Evolutionary conservation across 2,113 vertebrate species (phyloP).

Genomic region (Noctilio leporinus): DNA sequence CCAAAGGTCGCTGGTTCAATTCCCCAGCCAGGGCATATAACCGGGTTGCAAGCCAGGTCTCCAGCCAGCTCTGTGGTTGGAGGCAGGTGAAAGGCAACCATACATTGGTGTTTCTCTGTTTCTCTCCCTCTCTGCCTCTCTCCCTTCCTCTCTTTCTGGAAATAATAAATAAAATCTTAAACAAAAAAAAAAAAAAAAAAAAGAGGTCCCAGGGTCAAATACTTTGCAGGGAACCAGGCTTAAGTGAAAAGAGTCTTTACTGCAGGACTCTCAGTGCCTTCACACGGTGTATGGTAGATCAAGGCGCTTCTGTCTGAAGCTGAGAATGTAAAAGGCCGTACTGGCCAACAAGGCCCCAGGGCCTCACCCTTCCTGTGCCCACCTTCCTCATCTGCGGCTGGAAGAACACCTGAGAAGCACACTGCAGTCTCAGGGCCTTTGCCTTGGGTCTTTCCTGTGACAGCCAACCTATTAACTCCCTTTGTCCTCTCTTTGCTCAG

Average conservation of each 20-base stretch:
- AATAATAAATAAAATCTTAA: too few relatives aligned
- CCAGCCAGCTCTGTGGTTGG: too few relatives aligned
- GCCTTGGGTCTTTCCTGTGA: not conserved
- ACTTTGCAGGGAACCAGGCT: not conserved
- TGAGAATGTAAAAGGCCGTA: not conserved
- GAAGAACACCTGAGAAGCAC: not conserved
- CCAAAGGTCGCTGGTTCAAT: too few relatives aligned
- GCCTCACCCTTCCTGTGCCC: not conserved
- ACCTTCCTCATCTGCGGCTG: not conserved
- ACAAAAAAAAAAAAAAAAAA: not conserved
- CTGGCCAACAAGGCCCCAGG: fast-evolving
- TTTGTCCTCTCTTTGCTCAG: not conserved
- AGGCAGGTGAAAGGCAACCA: too few relatives aligned
- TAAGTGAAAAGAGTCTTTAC: not conserved
- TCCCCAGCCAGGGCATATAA: too few relatives aligned
- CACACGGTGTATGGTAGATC: not conserved
- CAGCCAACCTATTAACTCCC: not conserved
- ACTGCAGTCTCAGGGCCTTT: not conserved
- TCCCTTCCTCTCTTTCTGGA: too few relatives aligned
- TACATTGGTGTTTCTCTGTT: too few relatives aligned
- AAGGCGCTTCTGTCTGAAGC: not conserved
- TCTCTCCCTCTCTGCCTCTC: too few relatives aligned
- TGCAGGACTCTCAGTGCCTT: not conserved
- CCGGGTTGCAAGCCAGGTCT: too few relatives aligned
- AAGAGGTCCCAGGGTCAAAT: not conserved